phyloP scores from a whole-genome alignment of 2,888 invertebrate genomes.

The Sarcophaga carnaria region DNA sequence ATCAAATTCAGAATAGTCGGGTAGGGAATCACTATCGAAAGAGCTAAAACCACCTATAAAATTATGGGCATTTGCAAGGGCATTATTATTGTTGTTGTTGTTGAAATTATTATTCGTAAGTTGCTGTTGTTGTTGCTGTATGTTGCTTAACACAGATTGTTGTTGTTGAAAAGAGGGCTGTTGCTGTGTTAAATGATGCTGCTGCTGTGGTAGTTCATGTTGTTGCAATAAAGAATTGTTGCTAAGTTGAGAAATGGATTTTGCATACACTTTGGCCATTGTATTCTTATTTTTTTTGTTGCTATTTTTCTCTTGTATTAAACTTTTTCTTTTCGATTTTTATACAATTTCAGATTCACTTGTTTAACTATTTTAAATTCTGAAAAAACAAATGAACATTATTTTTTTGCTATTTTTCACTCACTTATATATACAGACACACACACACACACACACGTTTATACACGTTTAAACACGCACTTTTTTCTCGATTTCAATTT shows the following conservation, averaged over 20 bases:
- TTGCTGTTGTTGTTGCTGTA: slow-evolving; percentile 70
- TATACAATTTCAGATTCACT: slow-evolving; percentile 47
- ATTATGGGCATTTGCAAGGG: slow-evolving; percentile 72
- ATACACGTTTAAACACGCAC: slow-evolving; percentile 51
- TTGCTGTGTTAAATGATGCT: slow-evolving; percentile 64
- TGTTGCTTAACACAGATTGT: slow-evolving; percentile 70
- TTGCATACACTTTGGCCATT: slow-evolving; percentile 69
- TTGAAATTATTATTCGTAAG: slow-evolving; percentile 62
- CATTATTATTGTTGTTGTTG: slow-evolving; percentile 73
- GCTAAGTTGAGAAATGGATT: slow-evolving; percentile 70
- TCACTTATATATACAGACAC: neutral
- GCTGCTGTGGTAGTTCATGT: slow-evolving; percentile 39
- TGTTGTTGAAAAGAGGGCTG: slow-evolving; percentile 69
- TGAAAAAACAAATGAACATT: slow-evolving; percentile 71
- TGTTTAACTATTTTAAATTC: slow-evolving; percentile 69
- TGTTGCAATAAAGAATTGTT: slow-evolving; percentile 64
- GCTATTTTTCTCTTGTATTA: slow-evolving; percentile 1
- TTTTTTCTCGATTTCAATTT: slow-evolving; percentile 52
- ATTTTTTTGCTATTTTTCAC: slow-evolving; percentile 43
- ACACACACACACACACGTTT: slow-evolving; percentile 13
- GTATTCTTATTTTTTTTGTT: slow-evolving; percentile 40
- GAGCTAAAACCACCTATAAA: slow-evolving; percentile 83
- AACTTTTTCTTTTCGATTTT: slow-evolving; percentile 57
- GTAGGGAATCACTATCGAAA: slow-evolving; percentile 83
- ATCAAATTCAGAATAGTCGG: slow-evolving; percentile 84